Conservation (phyloP, 1,140 invertebrate genomes). For the Triops cancriformis region DNA sequence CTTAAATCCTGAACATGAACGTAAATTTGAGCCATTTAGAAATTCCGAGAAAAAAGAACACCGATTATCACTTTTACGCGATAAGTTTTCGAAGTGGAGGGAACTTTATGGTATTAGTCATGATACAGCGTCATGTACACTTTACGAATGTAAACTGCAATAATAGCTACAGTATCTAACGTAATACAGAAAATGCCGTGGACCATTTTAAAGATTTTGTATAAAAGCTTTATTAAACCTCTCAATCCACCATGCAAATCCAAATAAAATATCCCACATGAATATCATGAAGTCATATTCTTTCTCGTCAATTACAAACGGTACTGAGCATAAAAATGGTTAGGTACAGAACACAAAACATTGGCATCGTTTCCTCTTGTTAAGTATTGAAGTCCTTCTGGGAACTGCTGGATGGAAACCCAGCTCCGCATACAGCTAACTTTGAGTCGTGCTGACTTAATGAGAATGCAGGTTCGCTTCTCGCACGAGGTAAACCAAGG, state of each 20-base stretch:
- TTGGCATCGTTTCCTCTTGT: neutral
- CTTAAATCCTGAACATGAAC: no score
- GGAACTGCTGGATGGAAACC: conserved; percentile 14
- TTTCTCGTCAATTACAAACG: conserved; percentile 2
- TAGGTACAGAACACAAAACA: neutral
- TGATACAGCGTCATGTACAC: no score
- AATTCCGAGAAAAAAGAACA: no score
- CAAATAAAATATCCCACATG: neutral
- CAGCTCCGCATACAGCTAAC: neutral
- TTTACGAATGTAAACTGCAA: no score
- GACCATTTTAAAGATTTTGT: no score
- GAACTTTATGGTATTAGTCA: no score
- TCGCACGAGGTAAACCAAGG: neutral
- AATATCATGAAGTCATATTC: neutral
- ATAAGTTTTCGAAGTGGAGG: no score
- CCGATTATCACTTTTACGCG: no score
- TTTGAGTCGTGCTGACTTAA: neutral
- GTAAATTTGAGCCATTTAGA: no score
- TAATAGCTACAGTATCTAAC: no score
- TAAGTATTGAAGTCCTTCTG: conserved; percentile 15
- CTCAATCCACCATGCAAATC: neutral
- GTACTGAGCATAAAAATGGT: conserved; percentile 8
- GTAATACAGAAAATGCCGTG: no score
- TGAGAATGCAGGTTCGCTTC: conserved; percentile 12
- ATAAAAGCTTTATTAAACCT: conserved; percentile 11